phyloP scores from a whole-genome alignment of 1,140 invertebrate species.

The Pygmarrhopalites habei region DNA sequence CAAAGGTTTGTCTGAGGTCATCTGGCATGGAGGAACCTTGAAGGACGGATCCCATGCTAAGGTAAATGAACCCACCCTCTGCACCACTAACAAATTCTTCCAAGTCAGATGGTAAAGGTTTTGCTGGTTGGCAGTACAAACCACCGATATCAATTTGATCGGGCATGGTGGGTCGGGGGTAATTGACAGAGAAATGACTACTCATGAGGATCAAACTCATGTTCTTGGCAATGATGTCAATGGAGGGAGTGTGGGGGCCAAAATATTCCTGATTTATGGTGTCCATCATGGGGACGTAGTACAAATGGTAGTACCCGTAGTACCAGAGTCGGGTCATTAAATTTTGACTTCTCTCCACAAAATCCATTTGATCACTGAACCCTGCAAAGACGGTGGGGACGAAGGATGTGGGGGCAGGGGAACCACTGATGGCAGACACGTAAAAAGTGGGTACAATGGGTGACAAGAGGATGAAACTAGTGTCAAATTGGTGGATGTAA shows the following conservation, averaged over 20 bases:
- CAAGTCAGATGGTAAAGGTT: slow-evolving; percentile 33
- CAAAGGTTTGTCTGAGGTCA: slow-evolving; percentile 36
- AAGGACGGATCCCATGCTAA: slow-evolving; percentile 43
- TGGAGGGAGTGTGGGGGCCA: slow-evolving; percentile 2
- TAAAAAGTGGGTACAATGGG: slow-evolving; percentile 34
- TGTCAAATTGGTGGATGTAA: slow-evolving; percentile 47
- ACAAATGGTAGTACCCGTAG: background rate
- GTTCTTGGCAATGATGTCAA: slow-evolving; percentile 24
- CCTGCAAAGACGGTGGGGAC: slow-evolving; percentile 15
- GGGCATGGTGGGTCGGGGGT: slow-evolving; percentile 27
- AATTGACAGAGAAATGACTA: slow-evolving; percentile 24
- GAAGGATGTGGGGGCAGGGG: slow-evolving; percentile 4
- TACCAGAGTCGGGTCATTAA: background rate
- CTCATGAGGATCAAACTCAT: slow-evolving; percentile 35
- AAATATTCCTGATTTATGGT: slow-evolving; percentile 1
- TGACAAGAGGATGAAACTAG: slow-evolving; percentile 44
- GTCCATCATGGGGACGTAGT: background rate
- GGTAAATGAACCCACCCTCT: slow-evolving; percentile 43
- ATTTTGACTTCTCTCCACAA: slow-evolving; percentile 5
- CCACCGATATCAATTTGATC: slow-evolving; percentile 25
- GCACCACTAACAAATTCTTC: slow-evolving; percentile 35
- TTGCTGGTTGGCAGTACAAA: slow-evolving; percentile 27
- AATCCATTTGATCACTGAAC: slow-evolving; percentile 14
- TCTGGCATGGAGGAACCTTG: slow-evolving; percentile 38
- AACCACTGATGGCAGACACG: slow-evolving; percentile 1